These are phyloP conservation scores for Matsumyia berberina DNA, from an alignment of 2,888 invertebrate genomes.

Conservation along the genomic window DNA sequence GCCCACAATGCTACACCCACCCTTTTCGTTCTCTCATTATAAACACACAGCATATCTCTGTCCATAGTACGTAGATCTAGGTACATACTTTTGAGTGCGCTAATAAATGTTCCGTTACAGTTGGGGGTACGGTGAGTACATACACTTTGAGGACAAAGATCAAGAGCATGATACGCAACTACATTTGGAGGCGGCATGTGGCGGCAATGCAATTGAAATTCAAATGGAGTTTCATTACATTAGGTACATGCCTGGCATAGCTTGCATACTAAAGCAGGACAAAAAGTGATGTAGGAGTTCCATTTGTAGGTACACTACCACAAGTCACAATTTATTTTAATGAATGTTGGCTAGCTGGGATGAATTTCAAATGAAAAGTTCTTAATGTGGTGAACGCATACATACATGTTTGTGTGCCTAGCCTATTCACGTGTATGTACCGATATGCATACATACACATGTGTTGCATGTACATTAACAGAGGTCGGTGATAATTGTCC, in stretches of 20 bases:
- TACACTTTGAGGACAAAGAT: constrained; percentile 51
- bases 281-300: constrained; percentile 55
- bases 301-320: constrained; percentile 63
- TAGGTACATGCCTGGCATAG: constrained; percentile 62
- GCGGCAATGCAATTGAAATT: constrained; percentile 69
- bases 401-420: neutral
- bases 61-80: neutral
- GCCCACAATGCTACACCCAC: neutral
- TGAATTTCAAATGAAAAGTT: constrained; percentile 71
- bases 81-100: constrained; percentile 49
- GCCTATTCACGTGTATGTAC: neutral
- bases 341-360: constrained; percentile 69
- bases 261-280: constrained; percentile 66
- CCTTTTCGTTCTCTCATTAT: constrained; percentile 30
- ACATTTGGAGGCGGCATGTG: constrained; percentile 57
- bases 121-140: constrained; percentile 31
- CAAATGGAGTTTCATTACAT: constrained; percentile 73
- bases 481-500: no score
- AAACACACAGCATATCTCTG: constrained; percentile 18
- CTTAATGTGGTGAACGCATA: constrained; percentile 43
- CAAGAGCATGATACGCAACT: constrained; percentile 69
- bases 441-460: neutral
- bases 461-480: no score
- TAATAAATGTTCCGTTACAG: constrained; percentile 60
- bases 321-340: constrained; percentile 74